These are phyloP conservation scores for Pyrrhia umbra DNA, from an alignment of 2,888 invertebrate genomes.

Conservation along the genomic window DNA sequence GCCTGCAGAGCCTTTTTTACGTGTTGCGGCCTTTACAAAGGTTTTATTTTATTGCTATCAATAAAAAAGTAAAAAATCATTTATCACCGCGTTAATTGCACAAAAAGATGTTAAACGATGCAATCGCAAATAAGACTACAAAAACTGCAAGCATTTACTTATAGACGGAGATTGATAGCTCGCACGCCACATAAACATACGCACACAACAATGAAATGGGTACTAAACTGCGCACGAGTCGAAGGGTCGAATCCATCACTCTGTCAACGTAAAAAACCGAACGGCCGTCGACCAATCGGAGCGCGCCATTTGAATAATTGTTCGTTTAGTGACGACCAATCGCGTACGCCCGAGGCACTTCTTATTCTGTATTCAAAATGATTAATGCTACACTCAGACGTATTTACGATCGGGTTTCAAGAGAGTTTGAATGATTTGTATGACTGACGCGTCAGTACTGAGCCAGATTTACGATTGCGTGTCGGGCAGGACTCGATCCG, in stretches of 20 bases:
- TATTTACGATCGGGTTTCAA: conserved; percentile 83
- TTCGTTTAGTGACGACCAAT: conserved; percentile 85
- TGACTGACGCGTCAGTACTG: conserved; percentile 77
- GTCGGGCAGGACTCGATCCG: conserved; percentile 74
- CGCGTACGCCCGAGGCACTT: conserved; percentile 80
- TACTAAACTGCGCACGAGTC: conserved; percentile 83
- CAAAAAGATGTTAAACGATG: conserved; percentile 63
- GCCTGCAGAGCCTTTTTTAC: conserved; percentile 53
- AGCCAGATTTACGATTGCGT: conserved; percentile 85
- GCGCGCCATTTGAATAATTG: conserved; percentile 88
- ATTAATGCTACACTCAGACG: conserved; percentile 84
- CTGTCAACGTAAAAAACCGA: conserved; percentile 86
- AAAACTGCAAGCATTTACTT: conserved; percentile 71
- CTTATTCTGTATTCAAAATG: conserved; percentile 83
- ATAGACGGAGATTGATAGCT: conserved; percentile 73
- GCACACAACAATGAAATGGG: conserved; percentile 74
- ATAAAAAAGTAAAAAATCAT: conserved; percentile 59
- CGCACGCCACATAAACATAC: conserved; percentile 69
- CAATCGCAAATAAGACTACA: conserved; percentile 60
- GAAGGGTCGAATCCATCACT: conserved; percentile 88
- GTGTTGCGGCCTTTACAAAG: conserved; percentile 54
- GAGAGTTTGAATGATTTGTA: conserved; percentile 87
- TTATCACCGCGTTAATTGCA: conserved; percentile 63
- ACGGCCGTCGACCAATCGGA: conserved; percentile 80
- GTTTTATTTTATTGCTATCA: conserved; percentile 57